phyloP scores from a whole-genome alignment of 2,797 vertebrate species.

The Chromis chromis region DNA sequence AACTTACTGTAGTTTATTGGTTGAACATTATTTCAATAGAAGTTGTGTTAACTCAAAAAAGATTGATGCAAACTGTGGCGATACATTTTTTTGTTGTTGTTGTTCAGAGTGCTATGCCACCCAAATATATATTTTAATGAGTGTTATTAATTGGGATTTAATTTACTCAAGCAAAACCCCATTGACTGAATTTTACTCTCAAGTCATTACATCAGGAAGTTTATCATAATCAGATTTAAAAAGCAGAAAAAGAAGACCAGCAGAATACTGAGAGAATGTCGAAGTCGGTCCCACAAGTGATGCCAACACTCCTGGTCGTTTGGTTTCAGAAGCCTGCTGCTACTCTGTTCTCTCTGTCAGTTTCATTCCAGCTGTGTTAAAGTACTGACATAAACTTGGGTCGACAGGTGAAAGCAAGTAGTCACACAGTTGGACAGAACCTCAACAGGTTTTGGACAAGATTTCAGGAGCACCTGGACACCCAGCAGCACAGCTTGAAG shows the following conservation, averaged over 20 bases:
- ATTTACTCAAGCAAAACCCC: no score
- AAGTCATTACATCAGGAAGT: neutral
- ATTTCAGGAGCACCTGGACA: conserved; percentile 5
- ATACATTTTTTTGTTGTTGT: no score
- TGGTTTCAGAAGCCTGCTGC: neutral
- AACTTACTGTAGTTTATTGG: no score
- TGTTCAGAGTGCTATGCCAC: no score
- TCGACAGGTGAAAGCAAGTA: conserved; percentile 19
- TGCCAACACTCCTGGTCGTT: no score
- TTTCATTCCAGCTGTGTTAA: neutral
- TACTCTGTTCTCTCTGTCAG: neutral
- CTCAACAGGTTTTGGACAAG: conserved; percentile 1
- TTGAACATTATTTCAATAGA: no score
- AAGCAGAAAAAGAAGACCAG: neutral
- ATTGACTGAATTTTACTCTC: neutral
- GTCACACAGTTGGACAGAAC: neutral
- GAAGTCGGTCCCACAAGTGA: neutral
- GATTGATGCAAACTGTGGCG: no score
- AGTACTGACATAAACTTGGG: neutral
- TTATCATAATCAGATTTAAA: neutral
- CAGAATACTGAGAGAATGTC: neutral
- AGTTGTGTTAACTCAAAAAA: no score
- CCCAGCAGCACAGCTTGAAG: conserved; percentile 12
- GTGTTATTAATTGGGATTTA: no score
- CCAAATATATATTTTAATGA: no score